Conservation (phyloP, 1,140 invertebrate genomes). For the Drosophila albomicans region DNA sequence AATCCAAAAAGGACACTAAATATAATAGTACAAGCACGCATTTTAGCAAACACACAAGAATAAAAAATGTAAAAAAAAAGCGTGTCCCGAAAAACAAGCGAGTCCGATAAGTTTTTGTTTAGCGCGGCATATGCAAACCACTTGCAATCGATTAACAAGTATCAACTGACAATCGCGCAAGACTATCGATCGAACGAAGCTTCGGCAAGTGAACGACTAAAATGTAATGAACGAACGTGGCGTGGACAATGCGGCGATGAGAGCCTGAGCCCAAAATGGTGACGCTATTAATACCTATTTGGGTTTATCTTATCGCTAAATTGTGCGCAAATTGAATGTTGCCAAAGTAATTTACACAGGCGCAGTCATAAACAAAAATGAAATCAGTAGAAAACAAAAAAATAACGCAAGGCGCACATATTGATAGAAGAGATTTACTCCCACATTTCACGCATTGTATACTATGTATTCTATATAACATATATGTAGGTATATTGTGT, state of each 20-base stretch:
- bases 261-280: slow-evolving; percentile 30
- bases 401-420: slow-evolving; percentile 29
- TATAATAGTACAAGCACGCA: not conserved
- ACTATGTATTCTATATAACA: too few species aligned
- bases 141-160: slow-evolving; percentile 14
- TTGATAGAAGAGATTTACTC: not conserved
- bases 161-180: slow-evolving; percentile 12
- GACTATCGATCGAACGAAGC: slow-evolving; percentile 48
- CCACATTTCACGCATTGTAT: not conserved
- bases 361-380: slow-evolving; percentile 44
- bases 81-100: not conserved
- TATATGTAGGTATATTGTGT: not conserved
- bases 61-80: slow-evolving; percentile 7
- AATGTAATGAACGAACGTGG: slow-evolving; percentile 12
- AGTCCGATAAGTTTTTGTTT: slow-evolving; percentile 12
- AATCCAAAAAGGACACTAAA: slow-evolving; percentile 2
- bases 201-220: slow-evolving; percentile 16
- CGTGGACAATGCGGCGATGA: slow-evolving; percentile 10
- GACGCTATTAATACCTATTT: slow-evolving; percentile 25
- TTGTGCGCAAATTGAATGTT: slow-evolving; percentile 70
- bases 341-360: slow-evolving; percentile 60
- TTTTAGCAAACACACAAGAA: not conserved
- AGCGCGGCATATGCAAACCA: slow-evolving; percentile 21
- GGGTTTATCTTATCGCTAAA: slow-evolving; percentile 65
- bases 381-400: slow-evolving; percentile 52